phyloP scores from a whole-genome alignment of 2,113 vertebrate genomes.

The Rousettus leschenaultii region DNA sequence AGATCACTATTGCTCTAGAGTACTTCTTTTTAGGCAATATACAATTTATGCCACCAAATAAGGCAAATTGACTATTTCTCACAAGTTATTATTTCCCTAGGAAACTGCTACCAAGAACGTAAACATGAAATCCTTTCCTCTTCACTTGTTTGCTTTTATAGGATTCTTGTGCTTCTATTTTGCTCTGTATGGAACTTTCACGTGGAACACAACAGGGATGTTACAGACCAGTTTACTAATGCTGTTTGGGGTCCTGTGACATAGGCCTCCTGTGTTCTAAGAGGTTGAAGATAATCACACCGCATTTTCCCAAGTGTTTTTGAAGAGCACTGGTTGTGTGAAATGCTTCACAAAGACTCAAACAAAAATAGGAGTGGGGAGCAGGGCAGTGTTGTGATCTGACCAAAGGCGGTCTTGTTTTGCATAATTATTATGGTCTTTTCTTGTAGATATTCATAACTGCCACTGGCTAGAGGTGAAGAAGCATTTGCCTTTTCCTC shows the following conservation, averaged over 20 bases:
- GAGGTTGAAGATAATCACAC: neutral
- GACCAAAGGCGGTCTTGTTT: neutral
- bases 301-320: slow-evolving; percentile 14
- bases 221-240: neutral
- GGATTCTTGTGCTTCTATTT: slow-evolving; percentile 25
- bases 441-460: neutral
- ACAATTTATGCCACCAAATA: neutral
- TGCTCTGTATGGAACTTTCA: slow-evolving; percentile 19
- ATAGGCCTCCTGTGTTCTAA: slow-evolving; percentile 1
- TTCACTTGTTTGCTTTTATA: slow-evolving; percentile 1
- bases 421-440: neutral
- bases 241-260: neutral
- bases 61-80: slow-evolving; percentile 26
- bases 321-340: neutral
- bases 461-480: neutral
- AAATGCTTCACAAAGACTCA: slow-evolving; percentile 30
- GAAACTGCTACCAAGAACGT: neutral
- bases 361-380: neutral
- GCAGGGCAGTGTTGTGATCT: neutral
- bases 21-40: slow-evolving; percentile 29
- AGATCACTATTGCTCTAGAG: neutral
- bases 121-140: neutral
- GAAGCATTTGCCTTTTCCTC: neutral
- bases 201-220: neutral
- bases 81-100: slow-evolving; percentile 31